Evolutionary conservation across 2,797 vertebrate species (phyloP), one percentile per base, ranked within the genome.

Genomic region (Amblyopsis hoosieri): DNA sequence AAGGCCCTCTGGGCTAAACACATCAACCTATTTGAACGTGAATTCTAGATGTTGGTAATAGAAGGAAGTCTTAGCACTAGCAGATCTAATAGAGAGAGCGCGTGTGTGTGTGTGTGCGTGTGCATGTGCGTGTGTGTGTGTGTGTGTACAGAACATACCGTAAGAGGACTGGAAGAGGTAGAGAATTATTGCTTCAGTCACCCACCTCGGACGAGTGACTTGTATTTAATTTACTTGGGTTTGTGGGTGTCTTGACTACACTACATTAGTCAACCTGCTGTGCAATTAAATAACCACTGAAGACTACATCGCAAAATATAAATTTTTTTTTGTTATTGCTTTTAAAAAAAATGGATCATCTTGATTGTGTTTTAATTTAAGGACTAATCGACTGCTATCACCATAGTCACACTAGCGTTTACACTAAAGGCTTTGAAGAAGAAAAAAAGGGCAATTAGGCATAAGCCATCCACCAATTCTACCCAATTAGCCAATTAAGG

Each of bases 1-100:
- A 66, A 85, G 82, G 79, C 91, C 92, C 90, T 85, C 81, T 85
- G 90, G 92, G 90, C 88, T 86, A 90, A 91, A 89, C 84, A 90
- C 92, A 92, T 93, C 91, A 92, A 92, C 90, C 89, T 90, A 86
- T 93, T 91, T 91, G 87, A 85, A 83, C 69, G 85, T 90, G 89
- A 91, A 89, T 92, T 92, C 85, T 87, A 82, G 91, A 92, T 91
- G 87, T 88, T 80, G 89, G 91, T 92, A 92, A 92, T 91, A 93
- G 87, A 82, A 76, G 85, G 69, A 78, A 82, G 83, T 85, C 82
- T 78, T 76, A 80, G 66, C 78, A 90, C 88, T 88, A 85, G 77
- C 46, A 48, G 11, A 9, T n/a, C 19, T 55, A 31, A 54, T 73
- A 1, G 48, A 58, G 52, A 37, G 62, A 31, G 67, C 6, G 67